phyloP scores from a whole-genome alignment of 2,888 invertebrate genomes.

The Tuta absoluta region DNA sequence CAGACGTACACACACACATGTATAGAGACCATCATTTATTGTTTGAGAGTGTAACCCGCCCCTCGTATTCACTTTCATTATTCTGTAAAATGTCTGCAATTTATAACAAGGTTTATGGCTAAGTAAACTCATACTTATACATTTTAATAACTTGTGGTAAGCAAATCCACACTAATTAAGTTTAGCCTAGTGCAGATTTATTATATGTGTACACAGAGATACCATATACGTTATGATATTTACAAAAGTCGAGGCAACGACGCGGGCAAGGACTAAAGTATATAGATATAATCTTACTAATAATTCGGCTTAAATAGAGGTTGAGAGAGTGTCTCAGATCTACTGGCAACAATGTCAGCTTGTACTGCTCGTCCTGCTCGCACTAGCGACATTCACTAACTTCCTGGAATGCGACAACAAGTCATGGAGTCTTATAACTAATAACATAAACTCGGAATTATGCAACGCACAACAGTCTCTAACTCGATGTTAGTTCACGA shows the following conservation, averaged over 20 bases:
- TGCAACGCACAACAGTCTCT: not conserved
- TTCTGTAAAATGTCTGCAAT: not conserved
- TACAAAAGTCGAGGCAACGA: not conserved
- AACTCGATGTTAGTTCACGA: not conserved
- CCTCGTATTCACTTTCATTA: not conserved
- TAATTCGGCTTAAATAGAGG: conserved; percentile 10
- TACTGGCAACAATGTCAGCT: not conserved
- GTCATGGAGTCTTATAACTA: conserved; percentile 17
- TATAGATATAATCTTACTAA: not conserved
- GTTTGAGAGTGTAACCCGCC: not conserved
- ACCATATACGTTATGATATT: not conserved
- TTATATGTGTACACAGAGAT: not conserved
- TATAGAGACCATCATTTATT: not conserved
- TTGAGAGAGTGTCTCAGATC: conserved; percentile 17
- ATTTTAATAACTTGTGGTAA: not conserved
- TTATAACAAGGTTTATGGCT: not conserved
- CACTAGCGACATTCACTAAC: not conserved
- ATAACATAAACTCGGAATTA: conserved; percentile 25
- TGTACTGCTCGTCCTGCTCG: not conserved
- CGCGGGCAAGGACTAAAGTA: not conserved
- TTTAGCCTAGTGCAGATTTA: not conserved
- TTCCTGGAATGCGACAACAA: conserved; percentile 19
- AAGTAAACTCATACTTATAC: not conserved
- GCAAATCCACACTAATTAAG: not conserved
- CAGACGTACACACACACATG: not conserved